A percentile compares a stretch with the other conserved stretches of the same genome.
These are phyloP conservation scores for Puffinus mauretanicus DNA, from an alignment of 2,113 vertebrate species.

Conservation along the genomic window DNA sequence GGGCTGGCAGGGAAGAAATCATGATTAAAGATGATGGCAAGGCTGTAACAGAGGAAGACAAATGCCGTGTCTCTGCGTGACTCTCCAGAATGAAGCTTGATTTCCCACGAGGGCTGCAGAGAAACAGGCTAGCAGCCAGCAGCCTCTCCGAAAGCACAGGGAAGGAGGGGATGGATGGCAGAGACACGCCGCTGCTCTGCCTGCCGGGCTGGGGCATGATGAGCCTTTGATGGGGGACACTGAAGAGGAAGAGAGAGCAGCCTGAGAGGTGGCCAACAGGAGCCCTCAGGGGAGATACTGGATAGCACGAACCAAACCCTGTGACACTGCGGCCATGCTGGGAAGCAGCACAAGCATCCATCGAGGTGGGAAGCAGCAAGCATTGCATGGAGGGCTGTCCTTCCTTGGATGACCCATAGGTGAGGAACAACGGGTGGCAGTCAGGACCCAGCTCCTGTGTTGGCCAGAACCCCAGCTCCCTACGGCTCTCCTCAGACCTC, in stretches of 20 bases:
- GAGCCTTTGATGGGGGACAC: background rate
- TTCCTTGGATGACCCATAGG: background rate
- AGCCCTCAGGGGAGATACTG: background rate
- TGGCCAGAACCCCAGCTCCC: background rate
- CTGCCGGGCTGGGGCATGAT: background rate
- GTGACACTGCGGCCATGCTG: accelerated
- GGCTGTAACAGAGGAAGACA: background rate
- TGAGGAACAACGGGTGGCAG: background rate
- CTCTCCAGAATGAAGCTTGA: slow-evolving; percentile 10
- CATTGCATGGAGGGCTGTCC: accelerated
- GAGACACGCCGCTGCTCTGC: background rate
- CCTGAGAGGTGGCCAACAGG: background rate
- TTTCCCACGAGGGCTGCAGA: background rate
- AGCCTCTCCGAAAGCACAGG: background rate
- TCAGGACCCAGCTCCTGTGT: background rate
- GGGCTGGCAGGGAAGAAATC: slow-evolving; percentile 10
- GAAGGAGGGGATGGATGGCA: background rate
- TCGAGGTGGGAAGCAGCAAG: background rate
- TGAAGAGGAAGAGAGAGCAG: background rate
- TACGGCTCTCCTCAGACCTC: background rate
- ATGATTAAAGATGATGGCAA: slow-evolving; percentile 30
- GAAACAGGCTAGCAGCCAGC: background rate
- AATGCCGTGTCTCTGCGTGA: background rate
- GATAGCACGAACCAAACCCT: background rate
- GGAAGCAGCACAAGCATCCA: background rate